Conservation (phyloP, 2,888 invertebrate genomes). For the Drosophila rellima region DNA sequence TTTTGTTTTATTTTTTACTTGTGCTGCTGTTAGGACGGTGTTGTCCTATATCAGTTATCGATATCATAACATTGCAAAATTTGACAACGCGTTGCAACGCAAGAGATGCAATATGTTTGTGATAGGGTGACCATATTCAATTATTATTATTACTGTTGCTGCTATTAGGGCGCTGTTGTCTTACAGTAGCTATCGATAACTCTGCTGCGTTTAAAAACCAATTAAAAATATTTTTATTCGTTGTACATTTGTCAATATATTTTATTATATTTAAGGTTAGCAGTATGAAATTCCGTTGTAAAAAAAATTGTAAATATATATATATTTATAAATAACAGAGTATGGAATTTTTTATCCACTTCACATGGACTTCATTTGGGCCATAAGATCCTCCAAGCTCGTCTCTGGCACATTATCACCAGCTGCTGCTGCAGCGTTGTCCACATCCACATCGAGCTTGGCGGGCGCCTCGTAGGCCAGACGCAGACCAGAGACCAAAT, state of each 20-base stretch:
- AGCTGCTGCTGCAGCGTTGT: constrained; percentile 66
- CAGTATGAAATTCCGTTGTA: constrained; percentile 21
- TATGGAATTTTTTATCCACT: constrained; percentile 44
- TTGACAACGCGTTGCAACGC: too few species aligned
- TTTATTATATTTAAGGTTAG: constrained; percentile 7
- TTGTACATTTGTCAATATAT: constrained; percentile 5
- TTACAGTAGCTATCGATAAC: not conserved
- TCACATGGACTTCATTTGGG: constrained; percentile 95
- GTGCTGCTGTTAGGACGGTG: not conserved
- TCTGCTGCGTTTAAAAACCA: not conserved
- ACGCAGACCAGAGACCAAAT: constrained; percentile 85
- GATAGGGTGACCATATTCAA: too few species aligned
- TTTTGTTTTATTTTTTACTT: not conserved
- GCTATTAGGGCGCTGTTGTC: too few species aligned
- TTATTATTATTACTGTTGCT: too few species aligned
- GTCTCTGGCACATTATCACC: constrained; percentile 86
- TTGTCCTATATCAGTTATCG: constrained; percentile 11
- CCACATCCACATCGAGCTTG: constrained; percentile 79
- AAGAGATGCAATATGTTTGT: too few species aligned
- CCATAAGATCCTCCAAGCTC: constrained; percentile 94
- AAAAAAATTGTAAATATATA: constrained; percentile 45
- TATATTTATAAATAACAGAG: constrained; percentile 38
- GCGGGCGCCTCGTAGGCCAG: constrained; percentile 91
- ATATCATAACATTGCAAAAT: not conserved
- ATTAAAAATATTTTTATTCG: not conserved